phyloP scores from a whole-genome alignment of 2,888 invertebrate genomes.

The Lordiphosa andalusiaca region DNA sequence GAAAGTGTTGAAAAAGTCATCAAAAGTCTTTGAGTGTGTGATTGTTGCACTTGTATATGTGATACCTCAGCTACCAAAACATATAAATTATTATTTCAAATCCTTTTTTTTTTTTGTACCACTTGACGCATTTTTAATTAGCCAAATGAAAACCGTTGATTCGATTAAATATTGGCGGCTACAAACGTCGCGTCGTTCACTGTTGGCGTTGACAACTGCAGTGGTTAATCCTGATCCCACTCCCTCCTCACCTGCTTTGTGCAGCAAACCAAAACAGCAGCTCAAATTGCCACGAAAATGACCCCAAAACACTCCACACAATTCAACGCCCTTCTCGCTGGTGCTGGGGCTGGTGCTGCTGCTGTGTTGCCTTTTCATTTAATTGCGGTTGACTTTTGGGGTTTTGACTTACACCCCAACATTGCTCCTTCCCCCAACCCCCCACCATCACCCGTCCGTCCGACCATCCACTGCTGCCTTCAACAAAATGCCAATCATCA shows the following conservation, averaged over 20 bases:
- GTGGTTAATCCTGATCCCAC: slow-evolving; percentile 9
- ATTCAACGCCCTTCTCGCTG: slow-evolving; percentile 39
- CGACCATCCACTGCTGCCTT: background rate
- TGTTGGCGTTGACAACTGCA: slow-evolving; percentile 42
- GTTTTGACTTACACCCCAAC: slow-evolving; percentile 43
- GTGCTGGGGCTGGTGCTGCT: too few relatives aligned
- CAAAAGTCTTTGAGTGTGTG: too few relatives aligned
- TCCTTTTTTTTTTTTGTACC: background rate
- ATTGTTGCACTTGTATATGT: too few relatives aligned
- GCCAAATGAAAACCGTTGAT: slow-evolving; percentile 50
- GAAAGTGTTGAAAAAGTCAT: too few relatives aligned
- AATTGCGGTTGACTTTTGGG: slow-evolving; percentile 72
- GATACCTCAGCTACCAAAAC: too few relatives aligned
- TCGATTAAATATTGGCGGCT: slow-evolving; percentile 42
- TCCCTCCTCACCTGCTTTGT: slow-evolving; percentile 20
- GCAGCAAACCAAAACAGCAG: slow-evolving; percentile 43
- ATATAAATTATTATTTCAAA: too few relatives aligned
- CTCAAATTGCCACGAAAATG: slow-evolving; percentile 36
- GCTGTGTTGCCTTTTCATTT: slow-evolving; percentile 57
- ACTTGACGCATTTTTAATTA: slow-evolving; percentile 43
- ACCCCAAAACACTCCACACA: slow-evolving; percentile 36
- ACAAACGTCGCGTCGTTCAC: slow-evolving; percentile 5
- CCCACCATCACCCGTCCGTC: too few relatives aligned
- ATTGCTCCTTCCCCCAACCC: too few relatives aligned
- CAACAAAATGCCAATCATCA: slow-evolving; percentile 77